Evolutionary conservation across 2,113 vertebrate genomes (phyloP).

Genomic region (Melospiza melodia): DNA sequence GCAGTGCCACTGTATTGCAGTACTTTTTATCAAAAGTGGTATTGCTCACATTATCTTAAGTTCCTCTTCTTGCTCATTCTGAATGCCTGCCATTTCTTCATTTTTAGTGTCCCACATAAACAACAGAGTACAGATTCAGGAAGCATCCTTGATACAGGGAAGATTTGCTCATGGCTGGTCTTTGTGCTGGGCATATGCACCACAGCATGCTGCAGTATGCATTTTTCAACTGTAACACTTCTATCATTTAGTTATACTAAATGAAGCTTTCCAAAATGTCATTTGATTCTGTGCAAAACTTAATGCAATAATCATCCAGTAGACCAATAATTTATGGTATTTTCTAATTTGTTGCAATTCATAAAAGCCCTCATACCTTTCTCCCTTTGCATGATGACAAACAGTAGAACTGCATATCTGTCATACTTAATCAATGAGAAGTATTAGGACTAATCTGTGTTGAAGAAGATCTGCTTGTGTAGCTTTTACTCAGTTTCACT

Average conservation of each 20-base stretch:
- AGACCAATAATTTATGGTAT: background rate
- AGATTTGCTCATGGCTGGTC: background rate
- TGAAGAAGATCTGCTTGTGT: slow-evolving; percentile 44
- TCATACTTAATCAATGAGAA: slow-evolving; percentile 60
- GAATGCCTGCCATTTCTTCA: background rate
- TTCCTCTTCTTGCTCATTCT: background rate
- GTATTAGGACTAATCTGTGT: slow-evolving; percentile 49
- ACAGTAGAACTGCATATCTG: background rate
- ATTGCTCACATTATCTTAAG: background rate
- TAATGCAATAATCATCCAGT: background rate
- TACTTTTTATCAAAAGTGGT: background rate
- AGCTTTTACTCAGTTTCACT: slow-evolving; percentile 43
- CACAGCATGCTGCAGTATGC: background rate
- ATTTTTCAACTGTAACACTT: background rate
- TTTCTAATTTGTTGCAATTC: slow-evolving; percentile 47
- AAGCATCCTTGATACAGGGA: background rate
- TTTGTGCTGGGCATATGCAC: background rate
- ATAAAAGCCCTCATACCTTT: slow-evolving; percentile 11
- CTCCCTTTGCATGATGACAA: background rate
- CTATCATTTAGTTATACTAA: background rate
- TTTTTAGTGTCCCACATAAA: background rate
- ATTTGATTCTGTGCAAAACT: background rate
- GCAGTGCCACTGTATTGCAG: background rate
- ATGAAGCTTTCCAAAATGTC: background rate
- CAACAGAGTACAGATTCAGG: background rate